Evolutionary conservation across 2,113 vertebrate species (phyloP), one percentile per base, ranked within the genome.

Genomic region (Phalacrocorax brasilianus): DNA sequence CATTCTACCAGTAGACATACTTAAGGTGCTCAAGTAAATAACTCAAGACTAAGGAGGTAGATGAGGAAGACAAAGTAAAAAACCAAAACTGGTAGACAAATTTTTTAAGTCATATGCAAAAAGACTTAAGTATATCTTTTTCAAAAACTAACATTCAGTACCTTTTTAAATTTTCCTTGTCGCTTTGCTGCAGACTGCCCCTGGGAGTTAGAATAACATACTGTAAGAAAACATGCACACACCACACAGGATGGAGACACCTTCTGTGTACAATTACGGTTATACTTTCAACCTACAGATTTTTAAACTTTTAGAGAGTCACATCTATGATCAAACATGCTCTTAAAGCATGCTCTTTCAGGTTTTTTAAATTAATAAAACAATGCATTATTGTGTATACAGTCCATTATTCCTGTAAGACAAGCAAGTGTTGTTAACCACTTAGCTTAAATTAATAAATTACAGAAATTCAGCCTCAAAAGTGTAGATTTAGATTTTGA

Each of bases 161-260:
- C 99, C 99, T 99, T 99, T 99, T 99, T 99, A 99, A 99, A 99
- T 98, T 99, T 99, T 98, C 99, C 98, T 99, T 99, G 99, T 98
- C 99, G 99, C 97, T 99, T 99, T 99, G 99, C 99, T 99, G 99
- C 99, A 98, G 99, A 99, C 99, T 99, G 99, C 98, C 99, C 99
- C 99, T 99, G 99, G 99, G 99, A 99, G 99, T 99, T 99, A 99
- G 99, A 99, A 99, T 97, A 99, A 99, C 99, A 99, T 98, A 99
- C 98, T 98, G 99, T 99, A 98, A 99, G 99, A 99, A 98, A 98
- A 99, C 98, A 98, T 97, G 98, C 97, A 98, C 96, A 98, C 98
- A 99, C 98, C 98, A 98, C 98, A 98, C 94, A 98, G 98, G 98
- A 98, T 95, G 98, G 98, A 97, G 97, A 98, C 80, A 97, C 97